Percentiles rank a stretch among this genome's conserved stretches.
These are phyloP conservation scores for Erebia palarica DNA, from an alignment of 2,888 invertebrate genomes.

Conservation along the genomic window DNA sequence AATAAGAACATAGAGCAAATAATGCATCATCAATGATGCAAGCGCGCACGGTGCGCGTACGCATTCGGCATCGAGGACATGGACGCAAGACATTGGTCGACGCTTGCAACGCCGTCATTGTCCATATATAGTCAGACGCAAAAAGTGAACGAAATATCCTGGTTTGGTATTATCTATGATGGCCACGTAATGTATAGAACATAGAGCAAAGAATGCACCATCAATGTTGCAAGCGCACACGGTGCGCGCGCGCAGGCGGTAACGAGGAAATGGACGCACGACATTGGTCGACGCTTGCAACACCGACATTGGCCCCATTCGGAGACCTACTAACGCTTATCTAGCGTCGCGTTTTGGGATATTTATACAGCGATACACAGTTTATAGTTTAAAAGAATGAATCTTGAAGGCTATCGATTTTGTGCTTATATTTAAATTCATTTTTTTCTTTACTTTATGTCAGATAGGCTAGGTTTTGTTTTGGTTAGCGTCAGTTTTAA, in stretches of 20 bases:
- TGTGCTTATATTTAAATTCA: neutral
- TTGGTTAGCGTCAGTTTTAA: neutral
- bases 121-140: no score
- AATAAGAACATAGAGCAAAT: neutral
- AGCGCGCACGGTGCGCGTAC: neutral
- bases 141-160: neutral
- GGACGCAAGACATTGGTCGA: no score
- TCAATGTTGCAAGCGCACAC: slow-evolving; percentile 30
- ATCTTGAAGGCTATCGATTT: slow-evolving; percentile 20
- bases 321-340: slow-evolving; percentile 75
- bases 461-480: neutral
- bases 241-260: slow-evolving; percentile 33
- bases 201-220: slow-evolving; percentile 33
- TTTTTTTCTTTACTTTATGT: no score
- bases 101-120: no score
- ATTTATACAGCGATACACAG: slow-evolving; percentile 37
- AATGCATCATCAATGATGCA: neutral
- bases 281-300: slow-evolving; percentile 73
- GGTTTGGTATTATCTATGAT: neutral
- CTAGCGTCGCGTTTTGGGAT: slow-evolving; percentile 52
- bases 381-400: slow-evolving; percentile 18
- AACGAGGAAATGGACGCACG: slow-evolving; percentile 67
- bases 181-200: neutral
- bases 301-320: slow-evolving; percentile 78
- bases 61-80: neutral